Percentiles rank a stretch among this genome's conserved stretches.
phyloP scores from a whole-genome alignment of 2,113 vertebrate genomes.

The Neofelis nebulosa region DNA sequence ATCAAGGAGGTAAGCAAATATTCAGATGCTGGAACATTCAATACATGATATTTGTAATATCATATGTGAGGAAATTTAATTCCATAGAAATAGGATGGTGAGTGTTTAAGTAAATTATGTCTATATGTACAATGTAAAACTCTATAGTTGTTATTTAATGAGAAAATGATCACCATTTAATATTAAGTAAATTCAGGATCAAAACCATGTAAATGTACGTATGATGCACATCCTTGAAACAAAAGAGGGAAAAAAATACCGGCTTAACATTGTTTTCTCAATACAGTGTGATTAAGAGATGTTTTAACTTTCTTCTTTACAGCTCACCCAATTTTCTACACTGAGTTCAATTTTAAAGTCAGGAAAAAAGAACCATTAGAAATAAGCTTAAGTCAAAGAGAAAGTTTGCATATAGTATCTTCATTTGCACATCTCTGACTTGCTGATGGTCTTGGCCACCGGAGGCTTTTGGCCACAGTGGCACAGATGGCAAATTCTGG shows the following conservation, averaged over 20 bases:
- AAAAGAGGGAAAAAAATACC: background rate
- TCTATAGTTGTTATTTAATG: background rate
- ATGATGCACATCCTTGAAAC: background rate
- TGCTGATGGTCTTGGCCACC: background rate
- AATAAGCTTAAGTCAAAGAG: background rate
- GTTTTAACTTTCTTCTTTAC: constrained; percentile 7
- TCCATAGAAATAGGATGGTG: background rate
- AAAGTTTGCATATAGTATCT: background rate
- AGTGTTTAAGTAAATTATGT: background rate
- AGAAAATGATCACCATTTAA: constrained; percentile 17
- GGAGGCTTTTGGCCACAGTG: background rate
- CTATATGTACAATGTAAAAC: background rate
- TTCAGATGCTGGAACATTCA: background rate
- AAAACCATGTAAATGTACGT: background rate
- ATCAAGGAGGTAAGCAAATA: constrained; percentile 25
- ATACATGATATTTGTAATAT: background rate
- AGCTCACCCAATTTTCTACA: constrained; percentile 7
- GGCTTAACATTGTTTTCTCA: background rate
- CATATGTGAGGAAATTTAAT: background rate
- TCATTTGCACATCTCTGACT: background rate
- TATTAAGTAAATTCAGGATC: background rate
- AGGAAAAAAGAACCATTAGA: background rate
- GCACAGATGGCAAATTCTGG: background rate
- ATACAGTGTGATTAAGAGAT: background rate
- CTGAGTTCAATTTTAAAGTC: background rate